Evolutionary conservation across 2,888 invertebrate species (phyloP).

Genomic region (Bombylius discolor): DNA sequence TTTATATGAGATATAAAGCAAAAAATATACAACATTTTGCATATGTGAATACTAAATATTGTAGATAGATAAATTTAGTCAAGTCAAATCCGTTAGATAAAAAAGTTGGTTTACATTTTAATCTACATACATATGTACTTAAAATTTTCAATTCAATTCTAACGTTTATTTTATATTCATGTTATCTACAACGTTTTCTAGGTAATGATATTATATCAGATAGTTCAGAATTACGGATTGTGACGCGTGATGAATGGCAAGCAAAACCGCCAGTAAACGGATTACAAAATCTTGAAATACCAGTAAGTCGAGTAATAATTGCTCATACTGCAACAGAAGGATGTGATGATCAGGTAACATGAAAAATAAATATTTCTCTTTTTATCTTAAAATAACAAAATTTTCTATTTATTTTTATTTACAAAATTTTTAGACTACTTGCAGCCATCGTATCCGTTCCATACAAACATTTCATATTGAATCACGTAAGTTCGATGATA

Average conservation of each 20-base stretch:
- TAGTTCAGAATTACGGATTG: slow-evolving; percentile 39
- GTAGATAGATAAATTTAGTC: no score
- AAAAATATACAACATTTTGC: no score
- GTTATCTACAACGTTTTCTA: slow-evolving; percentile 10
- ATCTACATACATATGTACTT: no score
- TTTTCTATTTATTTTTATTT: neutral
- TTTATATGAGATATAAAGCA: no score
- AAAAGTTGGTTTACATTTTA: no score
- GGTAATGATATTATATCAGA: slow-evolving; percentile 14
- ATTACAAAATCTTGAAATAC: slow-evolving; percentile 37
- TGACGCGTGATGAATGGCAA: slow-evolving; percentile 50
- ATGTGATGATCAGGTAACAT: slow-evolving; percentile 41
- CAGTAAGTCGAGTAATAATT: slow-evolving; percentile 46
- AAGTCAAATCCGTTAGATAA: no score
- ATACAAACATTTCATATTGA: slow-evolving; percentile 61
- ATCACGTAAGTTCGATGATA: slow-evolving; percentile 49
- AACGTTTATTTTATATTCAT: neutral
- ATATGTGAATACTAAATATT: no score
- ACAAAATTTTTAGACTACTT: slow-evolving; percentile 39
- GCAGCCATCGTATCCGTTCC: slow-evolving; percentile 44
- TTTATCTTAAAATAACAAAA: no score
- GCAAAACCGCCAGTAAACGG: slow-evolving; percentile 45
- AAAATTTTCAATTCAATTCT: no score
- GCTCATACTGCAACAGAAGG: slow-evolving; percentile 51
- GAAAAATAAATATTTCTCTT: no score